These are phyloP conservation scores for Chrysina gloriosa DNA, from an alignment of 2,888 invertebrate species.

Conservation along the genomic window DNA sequence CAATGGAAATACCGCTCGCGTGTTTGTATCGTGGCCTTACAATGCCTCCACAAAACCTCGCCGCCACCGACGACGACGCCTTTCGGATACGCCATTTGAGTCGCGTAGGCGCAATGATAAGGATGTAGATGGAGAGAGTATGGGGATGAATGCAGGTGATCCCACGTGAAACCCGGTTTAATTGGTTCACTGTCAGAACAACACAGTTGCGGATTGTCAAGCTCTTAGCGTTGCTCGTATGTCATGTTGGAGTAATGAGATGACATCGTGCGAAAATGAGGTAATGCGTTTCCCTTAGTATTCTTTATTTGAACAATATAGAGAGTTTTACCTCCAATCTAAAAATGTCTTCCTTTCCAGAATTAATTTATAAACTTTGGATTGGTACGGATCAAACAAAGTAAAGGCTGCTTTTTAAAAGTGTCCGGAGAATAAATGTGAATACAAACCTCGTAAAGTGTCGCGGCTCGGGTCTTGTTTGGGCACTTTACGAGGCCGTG, in stretches of 20 bases:
- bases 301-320: background rate
- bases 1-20: constrained; percentile 50
- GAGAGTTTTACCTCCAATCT: no score
- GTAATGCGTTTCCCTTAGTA: background rate
- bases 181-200: constrained; percentile 60
- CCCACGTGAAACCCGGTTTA: constrained; percentile 58
- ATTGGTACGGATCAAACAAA: no score
- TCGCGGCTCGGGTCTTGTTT: no score
- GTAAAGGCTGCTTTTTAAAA: no score
- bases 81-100: constrained; percentile 11
- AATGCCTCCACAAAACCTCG: constrained; percentile 18
- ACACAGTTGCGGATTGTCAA: constrained; percentile 53
- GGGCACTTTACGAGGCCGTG: no score
- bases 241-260: constrained; percentile 7
- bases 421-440: no score
- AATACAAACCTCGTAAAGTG: no score
- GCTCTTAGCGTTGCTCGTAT: constrained; percentile 41
- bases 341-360: no score
- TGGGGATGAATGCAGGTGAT: constrained; percentile 57
- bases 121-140: constrained; percentile 46
- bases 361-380: no score
- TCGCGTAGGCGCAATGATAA: background rate
- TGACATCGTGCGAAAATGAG: constrained; percentile 1
- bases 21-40: constrained; percentile 35
- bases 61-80: background rate